Conservation (phyloP, 2,113 vertebrate genomes). For the Euleptes europaea region DNA sequence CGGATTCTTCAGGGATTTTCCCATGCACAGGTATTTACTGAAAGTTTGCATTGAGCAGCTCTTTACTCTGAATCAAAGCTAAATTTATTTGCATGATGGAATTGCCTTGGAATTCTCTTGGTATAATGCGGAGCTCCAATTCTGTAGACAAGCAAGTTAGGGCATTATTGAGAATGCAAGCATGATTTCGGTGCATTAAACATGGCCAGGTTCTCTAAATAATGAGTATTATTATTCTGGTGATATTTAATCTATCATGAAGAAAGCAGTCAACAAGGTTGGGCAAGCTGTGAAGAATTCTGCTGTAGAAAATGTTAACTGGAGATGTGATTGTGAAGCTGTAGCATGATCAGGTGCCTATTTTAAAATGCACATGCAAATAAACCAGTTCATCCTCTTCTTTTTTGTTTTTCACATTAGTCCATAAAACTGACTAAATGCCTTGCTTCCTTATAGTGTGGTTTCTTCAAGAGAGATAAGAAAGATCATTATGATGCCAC, state of each 20-base stretch:
- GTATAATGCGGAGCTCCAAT: background rate
- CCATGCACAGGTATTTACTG: background rate
- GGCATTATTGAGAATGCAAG: background rate
- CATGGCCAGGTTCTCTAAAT: background rate
- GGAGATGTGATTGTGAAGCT: background rate
- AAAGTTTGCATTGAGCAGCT: background rate
- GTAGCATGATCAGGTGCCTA: background rate
- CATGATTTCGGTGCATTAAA: background rate
- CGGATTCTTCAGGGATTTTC: background rate
- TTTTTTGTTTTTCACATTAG: constrained; percentile 35
- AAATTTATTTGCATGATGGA: background rate
- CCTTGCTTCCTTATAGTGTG: constrained; percentile 96
- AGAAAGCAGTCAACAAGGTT: background rate
- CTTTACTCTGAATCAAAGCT: background rate
- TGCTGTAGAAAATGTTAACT: background rate
- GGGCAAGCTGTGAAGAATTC: background rate
- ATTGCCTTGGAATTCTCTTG: background rate
- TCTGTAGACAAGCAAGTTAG: background rate
- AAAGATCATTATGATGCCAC: constrained; percentile 94
- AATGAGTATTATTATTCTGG: background rate
- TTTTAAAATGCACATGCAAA: background rate
- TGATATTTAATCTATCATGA: background rate
- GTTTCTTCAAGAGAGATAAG: constrained; percentile 98
- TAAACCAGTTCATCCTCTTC: constrained; percentile 26
- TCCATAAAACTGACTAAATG: constrained; percentile 77